phyloP scores from a whole-genome alignment of 2,113 vertebrate genomes.

The Brachyistius frenatus region DNA sequence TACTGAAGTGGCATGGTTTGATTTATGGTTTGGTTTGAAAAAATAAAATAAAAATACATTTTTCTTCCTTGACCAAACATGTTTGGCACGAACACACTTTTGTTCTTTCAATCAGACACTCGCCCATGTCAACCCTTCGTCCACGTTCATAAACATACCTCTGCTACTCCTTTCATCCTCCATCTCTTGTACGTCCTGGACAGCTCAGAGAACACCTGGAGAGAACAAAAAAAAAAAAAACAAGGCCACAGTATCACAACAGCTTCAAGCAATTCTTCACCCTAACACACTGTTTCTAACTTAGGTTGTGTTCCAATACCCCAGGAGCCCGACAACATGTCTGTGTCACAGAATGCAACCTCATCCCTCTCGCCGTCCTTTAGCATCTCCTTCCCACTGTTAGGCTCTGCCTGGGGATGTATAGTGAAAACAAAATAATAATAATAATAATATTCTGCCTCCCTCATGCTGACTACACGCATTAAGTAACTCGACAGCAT shows the following conservation, averaged over 20 bases:
- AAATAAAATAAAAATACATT: no score
- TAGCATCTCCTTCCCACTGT: constrained; percentile 3
- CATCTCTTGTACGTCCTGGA: constrained; percentile 1
- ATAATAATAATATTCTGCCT: neutral
- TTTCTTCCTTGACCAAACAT: neutral
- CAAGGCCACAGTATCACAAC: constrained; percentile 6
- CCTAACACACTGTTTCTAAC: constrained; percentile 29
- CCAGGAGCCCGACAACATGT: constrained; percentile 45
- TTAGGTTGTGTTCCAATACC: constrained; percentile 33
- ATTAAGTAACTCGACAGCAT: neutral
- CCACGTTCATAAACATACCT: constrained; percentile 4
- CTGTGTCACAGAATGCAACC: constrained; percentile 49
- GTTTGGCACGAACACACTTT: neutral
- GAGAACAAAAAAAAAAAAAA: constrained; percentile 21
- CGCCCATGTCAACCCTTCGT: neutral
- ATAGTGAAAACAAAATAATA: neutral
- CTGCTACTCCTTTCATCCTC: neutral
- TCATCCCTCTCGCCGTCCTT: constrained; percentile 19
- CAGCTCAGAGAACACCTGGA: constrained; percentile 41
- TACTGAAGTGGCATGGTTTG: neutral
- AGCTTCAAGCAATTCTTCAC: constrained; percentile 38
- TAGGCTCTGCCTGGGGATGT: neutral
- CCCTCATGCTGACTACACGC: neutral
- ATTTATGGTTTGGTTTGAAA: no score
- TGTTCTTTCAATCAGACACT: neutral